Evolutionary conservation across 1,140 invertebrate species (phyloP).

Genomic region (Radopholus similis): DNA sequence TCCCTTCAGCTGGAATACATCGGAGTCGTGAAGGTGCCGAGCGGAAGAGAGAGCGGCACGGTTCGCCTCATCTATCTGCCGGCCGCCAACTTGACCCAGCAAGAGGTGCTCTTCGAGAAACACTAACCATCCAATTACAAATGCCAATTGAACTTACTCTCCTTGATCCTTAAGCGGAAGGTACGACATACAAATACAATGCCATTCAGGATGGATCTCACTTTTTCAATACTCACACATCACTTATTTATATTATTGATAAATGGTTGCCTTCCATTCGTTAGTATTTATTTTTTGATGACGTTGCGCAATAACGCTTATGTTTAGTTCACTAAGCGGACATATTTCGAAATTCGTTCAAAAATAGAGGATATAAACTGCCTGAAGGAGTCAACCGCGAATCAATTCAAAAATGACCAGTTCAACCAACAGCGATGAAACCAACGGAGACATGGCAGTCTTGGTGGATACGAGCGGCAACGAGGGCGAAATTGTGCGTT

Average conservation of each 20-base stretch:
- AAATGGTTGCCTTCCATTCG: too few relatives aligned
- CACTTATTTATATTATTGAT: background rate
- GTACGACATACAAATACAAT: background rate
- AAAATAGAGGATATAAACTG: too few relatives aligned
- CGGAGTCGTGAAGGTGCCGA: conserved; percentile 8
- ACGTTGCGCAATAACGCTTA: too few relatives aligned
- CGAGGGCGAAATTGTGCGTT: too few relatives aligned
- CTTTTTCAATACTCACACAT: background rate
- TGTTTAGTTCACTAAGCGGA: too few relatives aligned
- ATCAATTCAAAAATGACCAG: background rate
- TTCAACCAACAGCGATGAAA: background rate
- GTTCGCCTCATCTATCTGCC: conserved; percentile 24
- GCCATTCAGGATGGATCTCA: background rate
- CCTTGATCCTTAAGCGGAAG: too few relatives aligned
- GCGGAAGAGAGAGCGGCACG: background rate
- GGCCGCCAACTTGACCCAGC: background rate
- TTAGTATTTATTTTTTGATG: too few relatives aligned
- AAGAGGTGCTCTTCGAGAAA: background rate
- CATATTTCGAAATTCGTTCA: too few relatives aligned
- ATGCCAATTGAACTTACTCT: too few relatives aligned
- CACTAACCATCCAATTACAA: too few relatives aligned
- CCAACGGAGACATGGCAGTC: conserved; percentile 1
- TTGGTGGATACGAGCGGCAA: background rate
- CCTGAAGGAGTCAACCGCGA: background rate
- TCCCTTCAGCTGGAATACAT: conserved; percentile 22